These are phyloP conservation scores for Drosophila engyochracea DNA, from an alignment of 2,888 invertebrate species.

Conservation along the genomic window DNA sequence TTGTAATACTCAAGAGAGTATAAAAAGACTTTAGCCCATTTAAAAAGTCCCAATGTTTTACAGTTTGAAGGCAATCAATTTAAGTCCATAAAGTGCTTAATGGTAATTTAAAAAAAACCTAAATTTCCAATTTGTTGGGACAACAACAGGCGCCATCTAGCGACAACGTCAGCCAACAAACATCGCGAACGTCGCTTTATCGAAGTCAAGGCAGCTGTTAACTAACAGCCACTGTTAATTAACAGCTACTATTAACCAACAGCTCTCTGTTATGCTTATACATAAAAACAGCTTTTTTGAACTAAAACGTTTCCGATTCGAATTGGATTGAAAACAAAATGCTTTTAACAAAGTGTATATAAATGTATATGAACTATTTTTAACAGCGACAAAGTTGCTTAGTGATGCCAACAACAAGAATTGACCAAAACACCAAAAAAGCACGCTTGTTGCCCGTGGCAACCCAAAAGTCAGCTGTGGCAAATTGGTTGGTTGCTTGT, in stretches of 20 bases:
- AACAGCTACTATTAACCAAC: slow-evolving; percentile 9
- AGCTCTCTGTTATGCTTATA: background rate
- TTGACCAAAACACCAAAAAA: slow-evolving; percentile 36
- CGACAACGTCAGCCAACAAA: background rate
- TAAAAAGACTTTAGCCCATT: background rate
- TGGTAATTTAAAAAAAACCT: background rate
- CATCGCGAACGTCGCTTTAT: slow-evolving; percentile 16
- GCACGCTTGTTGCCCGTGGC: slow-evolving; percentile 25
- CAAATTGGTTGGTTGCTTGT: slow-evolving; percentile 27
- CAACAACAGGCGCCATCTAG: slow-evolving; percentile 23
- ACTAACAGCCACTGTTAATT: background rate
- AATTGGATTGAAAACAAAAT: background rate
- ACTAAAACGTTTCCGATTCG: background rate
- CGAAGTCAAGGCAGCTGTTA: slow-evolving; percentile 8
- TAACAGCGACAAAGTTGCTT: slow-evolving; percentile 24
- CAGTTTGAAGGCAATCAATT: background rate
- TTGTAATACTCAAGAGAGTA: background rate
- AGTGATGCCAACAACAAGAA: slow-evolving; percentile 29
- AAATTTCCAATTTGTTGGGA: slow-evolving; percentile 9
- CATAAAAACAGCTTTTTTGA: slow-evolving; percentile 6
- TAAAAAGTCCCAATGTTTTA: background rate
- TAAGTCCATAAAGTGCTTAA: background rate
- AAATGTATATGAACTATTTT: background rate
- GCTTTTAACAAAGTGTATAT: background rate
- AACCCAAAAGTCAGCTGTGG: slow-evolving; percentile 50